Evolutionary conservation across 2,888 invertebrate genomes (phyloP).

Genomic region (Venusia cambrica): DNA sequence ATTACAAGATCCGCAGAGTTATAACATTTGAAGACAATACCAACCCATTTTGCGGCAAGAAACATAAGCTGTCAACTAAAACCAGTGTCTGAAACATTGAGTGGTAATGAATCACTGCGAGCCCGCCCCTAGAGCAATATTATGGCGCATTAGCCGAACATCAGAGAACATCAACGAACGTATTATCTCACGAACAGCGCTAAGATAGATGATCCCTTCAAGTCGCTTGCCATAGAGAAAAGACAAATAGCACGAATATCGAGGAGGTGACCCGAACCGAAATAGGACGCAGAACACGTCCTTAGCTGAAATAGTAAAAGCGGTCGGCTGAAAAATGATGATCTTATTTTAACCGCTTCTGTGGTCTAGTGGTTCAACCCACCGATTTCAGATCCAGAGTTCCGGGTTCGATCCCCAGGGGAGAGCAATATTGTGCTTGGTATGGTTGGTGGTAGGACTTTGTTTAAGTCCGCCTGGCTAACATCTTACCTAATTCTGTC

Average conservation of each 20-base stretch:
- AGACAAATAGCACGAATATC: conserved; percentile 23
- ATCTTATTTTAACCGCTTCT: conserved; percentile 17
- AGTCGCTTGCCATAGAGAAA: conserved; percentile 19
- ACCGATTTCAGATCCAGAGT: too few relatives aligned
- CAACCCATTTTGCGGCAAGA: conserved; percentile 17
- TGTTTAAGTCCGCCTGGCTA: too few relatives aligned
- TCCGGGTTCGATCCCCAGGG: too few relatives aligned
- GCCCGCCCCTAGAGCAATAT: conserved; percentile 32
- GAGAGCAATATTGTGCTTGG: too few relatives aligned
- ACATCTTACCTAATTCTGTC: too few relatives aligned
- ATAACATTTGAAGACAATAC: not conserved
- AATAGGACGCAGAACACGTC: conserved; percentile 21
- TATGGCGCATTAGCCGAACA: conserved; percentile 47
- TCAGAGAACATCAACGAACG: conserved; percentile 42
- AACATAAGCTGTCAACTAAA: conserved; percentile 29
- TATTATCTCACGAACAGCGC: conserved; percentile 30
- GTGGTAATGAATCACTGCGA: conserved; percentile 34
- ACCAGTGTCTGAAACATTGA: conserved; percentile 27
- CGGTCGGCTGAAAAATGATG: conserved; percentile 23
- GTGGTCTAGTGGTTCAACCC: too few relatives aligned
- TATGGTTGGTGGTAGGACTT: too few relatives aligned
- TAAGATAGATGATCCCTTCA: conserved; percentile 29
- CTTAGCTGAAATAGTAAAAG: conserved; percentile 26
- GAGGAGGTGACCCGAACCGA: conserved; percentile 19
- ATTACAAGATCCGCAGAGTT: too few relatives aligned